Evolutionary conservation across 2,888 invertebrate genomes (phyloP).

Genomic region (Callosobruchus maculatus): DNA sequence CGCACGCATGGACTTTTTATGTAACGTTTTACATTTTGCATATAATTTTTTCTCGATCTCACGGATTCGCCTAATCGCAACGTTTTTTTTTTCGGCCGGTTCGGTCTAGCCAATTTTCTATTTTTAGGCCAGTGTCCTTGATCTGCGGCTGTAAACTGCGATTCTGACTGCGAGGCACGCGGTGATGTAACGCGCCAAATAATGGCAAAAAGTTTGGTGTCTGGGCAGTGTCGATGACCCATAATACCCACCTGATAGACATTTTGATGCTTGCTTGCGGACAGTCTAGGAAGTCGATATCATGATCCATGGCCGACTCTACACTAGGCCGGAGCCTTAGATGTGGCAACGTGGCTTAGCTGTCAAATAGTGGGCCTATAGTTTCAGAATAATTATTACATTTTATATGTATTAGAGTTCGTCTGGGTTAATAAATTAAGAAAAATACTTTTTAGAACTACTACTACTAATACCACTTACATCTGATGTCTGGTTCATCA

Average conservation of each 20-base stretch:
- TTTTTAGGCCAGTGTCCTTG: background rate
- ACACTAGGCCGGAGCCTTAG: too few relatives aligned
- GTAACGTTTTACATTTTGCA: background rate
- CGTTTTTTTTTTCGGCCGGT: background rate
- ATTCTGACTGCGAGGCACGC: background rate
- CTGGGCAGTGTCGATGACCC: background rate
- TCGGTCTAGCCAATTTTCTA: background rate
- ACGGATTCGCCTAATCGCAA: background rate
- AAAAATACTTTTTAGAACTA: too few relatives aligned
- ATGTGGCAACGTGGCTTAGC: too few relatives aligned
- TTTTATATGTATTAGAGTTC: too few relatives aligned
- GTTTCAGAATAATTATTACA: too few relatives aligned
- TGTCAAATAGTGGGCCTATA: too few relatives aligned
- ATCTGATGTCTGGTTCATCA: too few relatives aligned
- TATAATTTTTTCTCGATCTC: background rate
- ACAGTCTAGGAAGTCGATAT: too few relatives aligned
- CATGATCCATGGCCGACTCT: too few relatives aligned
- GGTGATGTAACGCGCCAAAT: background rate
- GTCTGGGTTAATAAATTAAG: too few relatives aligned
- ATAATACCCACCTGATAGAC: background rate
- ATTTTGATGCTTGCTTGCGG: too few relatives aligned
- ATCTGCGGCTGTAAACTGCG: background rate
- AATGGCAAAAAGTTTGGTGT: background rate
- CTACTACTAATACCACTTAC: too few relatives aligned
- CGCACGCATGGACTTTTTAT: background rate